Evolutionary conservation across 1,140 invertebrate genomes (phyloP).

Genomic region (Chlorops oryzae): DNA sequence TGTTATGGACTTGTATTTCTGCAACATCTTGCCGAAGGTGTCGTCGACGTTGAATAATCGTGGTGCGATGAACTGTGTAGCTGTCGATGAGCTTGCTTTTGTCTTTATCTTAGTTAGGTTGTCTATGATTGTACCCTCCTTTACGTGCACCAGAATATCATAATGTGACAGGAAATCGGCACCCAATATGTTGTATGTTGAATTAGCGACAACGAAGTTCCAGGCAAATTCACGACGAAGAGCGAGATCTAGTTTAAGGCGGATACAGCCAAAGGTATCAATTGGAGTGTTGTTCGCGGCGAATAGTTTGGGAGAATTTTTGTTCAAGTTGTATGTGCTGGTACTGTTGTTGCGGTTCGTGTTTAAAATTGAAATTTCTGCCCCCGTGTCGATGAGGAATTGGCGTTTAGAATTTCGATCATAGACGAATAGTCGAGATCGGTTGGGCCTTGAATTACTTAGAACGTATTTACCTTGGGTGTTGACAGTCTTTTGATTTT

Average conservation of each 20-base stretch:
- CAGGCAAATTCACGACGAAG: conserved; percentile 33
- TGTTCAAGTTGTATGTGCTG: not conserved
- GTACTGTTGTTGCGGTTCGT: not conserved
- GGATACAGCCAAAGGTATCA: conserved; percentile 35
- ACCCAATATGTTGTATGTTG: conserved; percentile 19
- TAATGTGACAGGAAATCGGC: conserved; percentile 44
- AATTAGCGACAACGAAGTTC: conserved; percentile 41
- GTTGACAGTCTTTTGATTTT: not conserved
- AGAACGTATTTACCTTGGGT: not conserved
- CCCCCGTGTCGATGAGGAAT: not conserved
- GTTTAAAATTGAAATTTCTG: not conserved
- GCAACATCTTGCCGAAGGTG: conserved; percentile 17
- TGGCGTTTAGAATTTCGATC: too few species aligned
- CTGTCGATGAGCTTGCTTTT: too few species aligned
- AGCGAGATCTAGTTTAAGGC: conserved; percentile 32
- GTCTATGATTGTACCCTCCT: conserved; percentile 30
- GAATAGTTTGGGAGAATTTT: not conserved
- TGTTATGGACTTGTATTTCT: conserved; percentile 28
- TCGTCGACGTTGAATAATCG: not conserved
- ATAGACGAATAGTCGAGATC: not conserved
- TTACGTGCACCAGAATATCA: conserved; percentile 33
- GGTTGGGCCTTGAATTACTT: not conserved
- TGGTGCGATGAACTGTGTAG: not conserved
- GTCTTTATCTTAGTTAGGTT: not conserved
- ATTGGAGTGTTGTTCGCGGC: conserved; percentile 20